Percentiles rank a stretch among this genome's conserved stretches.
Conservation (phyloP, 1,140 invertebrate species). For the Solen grandis region DNA sequence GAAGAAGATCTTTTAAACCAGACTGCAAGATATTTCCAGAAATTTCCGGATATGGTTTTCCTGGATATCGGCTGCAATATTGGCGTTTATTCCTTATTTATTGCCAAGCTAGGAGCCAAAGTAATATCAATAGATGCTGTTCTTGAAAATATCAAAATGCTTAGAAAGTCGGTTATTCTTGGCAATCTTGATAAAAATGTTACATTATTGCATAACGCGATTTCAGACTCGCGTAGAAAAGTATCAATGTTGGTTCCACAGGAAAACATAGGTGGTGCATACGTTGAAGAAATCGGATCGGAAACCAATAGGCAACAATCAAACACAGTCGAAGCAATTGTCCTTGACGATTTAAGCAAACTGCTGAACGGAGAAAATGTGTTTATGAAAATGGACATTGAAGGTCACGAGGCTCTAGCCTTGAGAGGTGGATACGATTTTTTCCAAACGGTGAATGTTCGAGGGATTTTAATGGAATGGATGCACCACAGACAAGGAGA, state of each 20-base stretch:
- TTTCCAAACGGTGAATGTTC: slow-evolving; percentile 61
- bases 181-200: slow-evolving; percentile 51
- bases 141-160: slow-evolving; percentile 51
- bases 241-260: slow-evolving; percentile 56
- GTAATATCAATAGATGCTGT: slow-evolving; percentile 71
- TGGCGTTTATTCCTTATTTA: slow-evolving; percentile 67
- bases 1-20: slow-evolving; percentile 48
- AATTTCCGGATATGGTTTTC: slow-evolving; percentile 33
- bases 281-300: background rate
- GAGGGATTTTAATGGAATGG: slow-evolving; percentile 74
- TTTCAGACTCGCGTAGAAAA: slow-evolving; percentile 60
- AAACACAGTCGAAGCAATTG: slow-evolving; percentile 13
- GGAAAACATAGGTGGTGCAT: slow-evolving; percentile 70
- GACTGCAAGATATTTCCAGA: slow-evolving; percentile 16
- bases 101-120: slow-evolving; percentile 60
- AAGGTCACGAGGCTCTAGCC: slow-evolving; percentile 67
- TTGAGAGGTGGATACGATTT: slow-evolving; percentile 54
- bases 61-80: slow-evolving; percentile 73
- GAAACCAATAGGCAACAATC: background rate
- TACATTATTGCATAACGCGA: slow-evolving; percentile 61
- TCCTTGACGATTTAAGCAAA: slow-evolving; percentile 59
- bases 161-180: slow-evolving; percentile 55
- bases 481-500: slow-evolving; percentile 34
- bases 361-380: slow-evolving; percentile 34
- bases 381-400: slow-evolving; percentile 60